These are phyloP conservation scores for Pheosia tremula DNA, from an alignment of 2,888 invertebrate species.

Conservation along the genomic window DNA sequence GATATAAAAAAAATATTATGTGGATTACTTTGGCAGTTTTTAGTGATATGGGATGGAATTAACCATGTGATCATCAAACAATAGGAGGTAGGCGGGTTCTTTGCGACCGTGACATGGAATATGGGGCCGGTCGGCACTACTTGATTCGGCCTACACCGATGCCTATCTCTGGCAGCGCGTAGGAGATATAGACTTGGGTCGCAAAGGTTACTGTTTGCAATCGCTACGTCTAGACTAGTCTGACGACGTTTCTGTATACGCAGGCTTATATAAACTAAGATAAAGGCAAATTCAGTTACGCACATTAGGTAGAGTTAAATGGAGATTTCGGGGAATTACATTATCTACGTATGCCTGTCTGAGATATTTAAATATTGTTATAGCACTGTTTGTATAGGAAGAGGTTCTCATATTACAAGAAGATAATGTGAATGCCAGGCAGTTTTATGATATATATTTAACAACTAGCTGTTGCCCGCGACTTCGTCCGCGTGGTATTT, in stretches of 20 bases:
- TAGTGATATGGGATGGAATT: not conserved
- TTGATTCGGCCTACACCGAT: constrained; percentile 4
- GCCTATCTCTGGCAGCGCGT: constrained; percentile 1
- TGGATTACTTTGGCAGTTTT: not conserved
- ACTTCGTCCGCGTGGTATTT: too few species aligned
- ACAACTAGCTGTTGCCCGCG: too few species aligned
- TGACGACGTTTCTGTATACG: not conserved
- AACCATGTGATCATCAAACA: constrained; percentile 17
- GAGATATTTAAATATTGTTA: too few species aligned
- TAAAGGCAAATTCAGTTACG: not conserved
- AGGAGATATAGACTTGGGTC: not conserved
- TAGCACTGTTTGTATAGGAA: too few species aligned
- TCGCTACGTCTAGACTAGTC: not conserved
- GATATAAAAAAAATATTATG: too few species aligned
- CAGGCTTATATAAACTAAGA: not conserved
- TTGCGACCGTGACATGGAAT: constrained; percentile 29
- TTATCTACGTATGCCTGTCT: too few species aligned
- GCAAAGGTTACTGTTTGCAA: not conserved
- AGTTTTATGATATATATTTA: too few species aligned
- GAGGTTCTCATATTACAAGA: too few species aligned
- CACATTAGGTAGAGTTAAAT: not conserved
- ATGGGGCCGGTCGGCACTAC: constrained; percentile 9
- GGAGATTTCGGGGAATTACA: too few species aligned
- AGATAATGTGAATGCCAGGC: too few species aligned
- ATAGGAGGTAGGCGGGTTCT: constrained; percentile 21